phyloP scores from a whole-genome alignment of 2,888 invertebrate species.

The Leucozona laternaria region DNA sequence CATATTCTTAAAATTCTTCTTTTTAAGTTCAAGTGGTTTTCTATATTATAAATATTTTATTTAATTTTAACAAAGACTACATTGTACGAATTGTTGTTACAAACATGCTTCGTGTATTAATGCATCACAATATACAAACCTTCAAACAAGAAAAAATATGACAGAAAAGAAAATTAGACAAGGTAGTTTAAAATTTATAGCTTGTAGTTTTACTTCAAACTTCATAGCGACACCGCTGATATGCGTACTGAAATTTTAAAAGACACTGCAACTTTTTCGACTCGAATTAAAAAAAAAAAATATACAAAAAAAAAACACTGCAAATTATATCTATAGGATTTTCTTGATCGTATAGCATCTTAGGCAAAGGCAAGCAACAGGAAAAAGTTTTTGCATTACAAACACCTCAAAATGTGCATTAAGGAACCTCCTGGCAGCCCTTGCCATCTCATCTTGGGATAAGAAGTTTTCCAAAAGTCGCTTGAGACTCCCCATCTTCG shows the following conservation, averaged over 20 bases:
- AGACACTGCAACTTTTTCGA: slow-evolving; percentile 19
- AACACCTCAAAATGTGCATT: slow-evolving; percentile 62
- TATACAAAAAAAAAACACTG: not conserved
- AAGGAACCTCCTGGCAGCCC: slow-evolving; percentile 38
- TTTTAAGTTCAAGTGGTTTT: no score
- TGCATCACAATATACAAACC: not conserved
- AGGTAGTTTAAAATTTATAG: slow-evolving; percentile 28
- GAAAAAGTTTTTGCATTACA: slow-evolving; percentile 70
- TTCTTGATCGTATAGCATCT: slow-evolving; percentile 52
- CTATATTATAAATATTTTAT: no score
- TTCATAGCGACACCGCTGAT: slow-evolving; percentile 30
- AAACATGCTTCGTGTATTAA: not conserved
- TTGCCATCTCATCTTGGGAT: slow-evolving; percentile 10
- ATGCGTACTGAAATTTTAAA: slow-evolving; percentile 18
- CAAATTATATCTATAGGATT: slow-evolving; percentile 35
- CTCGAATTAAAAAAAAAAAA: not conserved
- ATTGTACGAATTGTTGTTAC: not conserved
- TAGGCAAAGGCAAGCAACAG: slow-evolving; percentile 56
- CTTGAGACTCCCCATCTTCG: slow-evolving; percentile 29
- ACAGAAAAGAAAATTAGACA: slow-evolving; percentile 20
- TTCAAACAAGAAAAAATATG: not conserved
- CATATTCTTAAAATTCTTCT: no score
- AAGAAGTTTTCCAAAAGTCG: slow-evolving; percentile 42
- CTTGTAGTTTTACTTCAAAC: slow-evolving; percentile 19
- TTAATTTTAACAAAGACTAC: not conserved